These are phyloP conservation scores for Cyclopterus lumpus DNA, from an alignment of 2,797 vertebrate genomes.

Conservation along the genomic window DNA sequence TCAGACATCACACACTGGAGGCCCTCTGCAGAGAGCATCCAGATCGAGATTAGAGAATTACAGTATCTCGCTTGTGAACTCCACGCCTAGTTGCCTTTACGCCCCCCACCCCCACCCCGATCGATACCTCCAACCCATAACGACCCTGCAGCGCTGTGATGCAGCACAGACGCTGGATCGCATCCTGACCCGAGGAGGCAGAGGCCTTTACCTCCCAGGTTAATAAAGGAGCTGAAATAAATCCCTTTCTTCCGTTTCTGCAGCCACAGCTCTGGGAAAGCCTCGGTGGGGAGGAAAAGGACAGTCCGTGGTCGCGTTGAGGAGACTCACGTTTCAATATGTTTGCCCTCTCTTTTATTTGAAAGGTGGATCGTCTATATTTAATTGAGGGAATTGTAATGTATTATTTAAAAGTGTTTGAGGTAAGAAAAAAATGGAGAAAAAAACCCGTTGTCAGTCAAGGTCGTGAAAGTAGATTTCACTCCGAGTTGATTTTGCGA, in stretches of 20 bases:
- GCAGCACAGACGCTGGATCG: conserved; percentile 23
- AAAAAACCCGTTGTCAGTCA: background rate
- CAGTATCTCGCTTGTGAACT: conserved; percentile 45
- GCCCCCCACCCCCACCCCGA: conserved; percentile 20
- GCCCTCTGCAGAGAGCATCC: conserved; percentile 16
- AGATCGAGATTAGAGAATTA: conserved; percentile 42
- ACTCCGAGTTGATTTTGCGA: background rate
- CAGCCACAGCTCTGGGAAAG: background rate
- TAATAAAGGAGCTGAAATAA: conserved; percentile 52
- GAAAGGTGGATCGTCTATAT: background rate
- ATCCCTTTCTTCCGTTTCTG: conserved; percentile 32
- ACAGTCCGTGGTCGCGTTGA: background rate
- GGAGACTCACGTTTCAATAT: background rate
- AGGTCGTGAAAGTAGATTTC: background rate
- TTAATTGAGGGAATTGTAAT: background rate
- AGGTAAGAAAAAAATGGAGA: background rate
- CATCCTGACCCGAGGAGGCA: conserved; percentile 42
- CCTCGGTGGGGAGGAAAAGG: background rate
- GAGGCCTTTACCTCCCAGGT: conserved; percentile 36
- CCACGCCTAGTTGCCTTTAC: conserved; percentile 40
- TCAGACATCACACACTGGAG: conserved; percentile 19
- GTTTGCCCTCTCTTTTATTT: background rate
- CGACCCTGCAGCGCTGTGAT: conserved; percentile 39
- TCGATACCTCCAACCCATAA: conserved; percentile 58
- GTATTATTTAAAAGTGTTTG: background rate